Evolutionary conservation across 2,797 vertebrate genomes (phyloP).

Genomic region (Parotocinclus haroldoi): DNA sequence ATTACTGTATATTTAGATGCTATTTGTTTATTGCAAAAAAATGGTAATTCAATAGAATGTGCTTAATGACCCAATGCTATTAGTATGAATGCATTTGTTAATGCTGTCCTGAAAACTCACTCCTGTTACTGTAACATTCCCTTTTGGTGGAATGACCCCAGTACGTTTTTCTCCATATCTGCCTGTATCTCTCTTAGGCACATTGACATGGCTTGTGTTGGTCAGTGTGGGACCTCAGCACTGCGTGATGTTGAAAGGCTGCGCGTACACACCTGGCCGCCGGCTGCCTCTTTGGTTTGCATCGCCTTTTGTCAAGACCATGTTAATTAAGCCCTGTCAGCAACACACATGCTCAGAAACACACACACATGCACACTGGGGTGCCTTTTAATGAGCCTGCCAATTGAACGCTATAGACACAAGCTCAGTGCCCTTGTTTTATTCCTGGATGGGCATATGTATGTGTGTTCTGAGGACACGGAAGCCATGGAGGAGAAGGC

Average conservation of each 20-base stretch:
- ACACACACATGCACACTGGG: conserved; percentile 62
- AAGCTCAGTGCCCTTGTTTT: conserved; percentile 61
- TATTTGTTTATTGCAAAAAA: too few species aligned
- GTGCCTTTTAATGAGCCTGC: conserved; percentile 72
- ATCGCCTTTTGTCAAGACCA: conserved; percentile 78
- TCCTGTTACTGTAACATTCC: too few species aligned
- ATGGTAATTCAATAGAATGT: too few species aligned
- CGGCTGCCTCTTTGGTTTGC: conserved; percentile 76
- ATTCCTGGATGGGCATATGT: conserved; percentile 53
- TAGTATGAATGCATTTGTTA: too few species aligned
- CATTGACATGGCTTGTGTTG: conserved; percentile 49
- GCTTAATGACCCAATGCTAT: too few species aligned
- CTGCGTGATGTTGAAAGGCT: conserved; percentile 69
- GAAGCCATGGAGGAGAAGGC: conserved; percentile 47
- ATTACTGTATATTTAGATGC: too few species aligned
- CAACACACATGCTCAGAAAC: conserved; percentile 49
- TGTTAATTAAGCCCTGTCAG: conserved; percentile 78
- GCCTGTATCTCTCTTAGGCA: too few species aligned
- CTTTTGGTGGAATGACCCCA: too few species aligned
- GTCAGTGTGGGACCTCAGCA: conserved; percentile 55
- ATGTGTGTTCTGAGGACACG: conserved; percentile 38
- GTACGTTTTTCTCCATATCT: too few species aligned
- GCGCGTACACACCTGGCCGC: conserved; percentile 70
- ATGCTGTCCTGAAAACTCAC: too few species aligned
- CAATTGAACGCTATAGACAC: conserved; percentile 76